phyloP scores from a whole-genome alignment of 2,888 invertebrate genomes.

The Amblyjoppa proteus region DNA sequence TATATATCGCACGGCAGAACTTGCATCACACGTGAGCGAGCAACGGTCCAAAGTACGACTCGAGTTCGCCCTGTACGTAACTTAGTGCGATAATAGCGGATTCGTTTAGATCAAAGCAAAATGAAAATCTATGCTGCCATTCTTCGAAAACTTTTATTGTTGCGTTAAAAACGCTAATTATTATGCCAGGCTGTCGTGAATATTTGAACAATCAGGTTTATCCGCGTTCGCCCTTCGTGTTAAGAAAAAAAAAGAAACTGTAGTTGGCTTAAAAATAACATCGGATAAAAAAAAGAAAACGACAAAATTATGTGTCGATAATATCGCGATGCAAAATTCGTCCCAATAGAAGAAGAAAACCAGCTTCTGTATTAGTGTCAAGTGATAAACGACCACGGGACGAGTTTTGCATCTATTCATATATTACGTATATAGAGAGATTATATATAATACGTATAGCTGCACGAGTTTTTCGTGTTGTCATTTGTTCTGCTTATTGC shows the following conservation, averaged over 20 bases:
- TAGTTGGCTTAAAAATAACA: not conserved
- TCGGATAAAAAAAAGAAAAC: not conserved
- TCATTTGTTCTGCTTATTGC: constrained; percentile 56
- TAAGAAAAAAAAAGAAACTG: not conserved
- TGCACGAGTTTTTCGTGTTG: constrained; percentile 15
- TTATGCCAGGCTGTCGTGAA: not conserved
- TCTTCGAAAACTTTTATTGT: constrained; percentile 11
- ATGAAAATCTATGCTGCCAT: not conserved
- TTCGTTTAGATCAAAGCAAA: not conserved
- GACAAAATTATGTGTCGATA: not conserved
- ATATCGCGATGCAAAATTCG: constrained; percentile 27
- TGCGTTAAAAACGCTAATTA: constrained; percentile 1
- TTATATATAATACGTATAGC: constrained; percentile 42
- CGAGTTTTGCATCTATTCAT: constrained; percentile 18
- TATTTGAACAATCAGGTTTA: not conserved
- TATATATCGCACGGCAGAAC: constrained; percentile 32
- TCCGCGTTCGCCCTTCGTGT: not conserved
- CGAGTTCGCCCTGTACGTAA: not conserved
- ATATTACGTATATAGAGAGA: constrained; percentile 10
- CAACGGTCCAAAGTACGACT: constrained; percentile 58
- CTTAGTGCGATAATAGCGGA: constrained; percentile 8
- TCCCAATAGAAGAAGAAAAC: constrained; percentile 18
- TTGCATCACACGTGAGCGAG: constrained; percentile 65
- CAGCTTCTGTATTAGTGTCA: constrained; percentile 17
- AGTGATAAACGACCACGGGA: constrained; percentile 36